A percentile compares a stretch with the other conserved stretches of the same genome.
Evolutionary conservation across 1,140 invertebrate genomes (phyloP).

Genomic region (Habropoda laboriosa): DNA sequence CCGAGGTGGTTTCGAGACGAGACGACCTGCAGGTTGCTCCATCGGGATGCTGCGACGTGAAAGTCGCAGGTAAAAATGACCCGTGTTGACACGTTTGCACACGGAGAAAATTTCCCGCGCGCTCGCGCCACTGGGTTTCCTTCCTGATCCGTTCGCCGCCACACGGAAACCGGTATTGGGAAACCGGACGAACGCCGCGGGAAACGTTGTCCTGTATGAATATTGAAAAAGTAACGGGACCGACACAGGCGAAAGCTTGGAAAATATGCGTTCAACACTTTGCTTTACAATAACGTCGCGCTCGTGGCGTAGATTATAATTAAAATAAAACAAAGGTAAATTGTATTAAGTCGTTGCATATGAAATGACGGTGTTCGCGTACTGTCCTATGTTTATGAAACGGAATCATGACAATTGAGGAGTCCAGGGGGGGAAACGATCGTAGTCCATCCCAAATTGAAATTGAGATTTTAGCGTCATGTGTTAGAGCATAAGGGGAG

Average conservation of each 20-base stretch:
- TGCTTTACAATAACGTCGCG: no score
- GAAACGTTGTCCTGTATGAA: not conserved
- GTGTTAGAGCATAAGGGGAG: no score
- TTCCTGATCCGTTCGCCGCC: not conserved
- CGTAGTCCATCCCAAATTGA: no score
- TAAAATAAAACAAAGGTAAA: no score
- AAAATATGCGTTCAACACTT: not conserved
- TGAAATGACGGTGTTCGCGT: no score
- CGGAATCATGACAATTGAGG: no score
- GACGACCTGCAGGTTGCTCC: slow-evolving; percentile 42
- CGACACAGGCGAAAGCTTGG: not conserved
- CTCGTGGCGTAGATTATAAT: not conserved
- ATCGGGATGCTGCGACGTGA: slow-evolving; percentile 41
- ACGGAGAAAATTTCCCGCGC: slow-evolving; percentile 3
- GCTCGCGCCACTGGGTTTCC: not conserved
- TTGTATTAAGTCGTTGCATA: no score
- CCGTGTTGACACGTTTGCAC: not conserved
- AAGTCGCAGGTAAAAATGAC: slow-evolving; percentile 53
- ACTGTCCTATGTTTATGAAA: no score
- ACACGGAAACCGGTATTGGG: not conserved
- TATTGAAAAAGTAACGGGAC: slow-evolving; percentile 22
- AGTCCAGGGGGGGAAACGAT: no score
- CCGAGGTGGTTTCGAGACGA: slow-evolving; percentile 48
- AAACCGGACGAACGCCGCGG: not conserved
- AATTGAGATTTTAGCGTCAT: no score